Base-by-base conservation (phyloP, 2,113 vertebrate genomes). In the Oncorhynchus gorbuscha region DNA sequence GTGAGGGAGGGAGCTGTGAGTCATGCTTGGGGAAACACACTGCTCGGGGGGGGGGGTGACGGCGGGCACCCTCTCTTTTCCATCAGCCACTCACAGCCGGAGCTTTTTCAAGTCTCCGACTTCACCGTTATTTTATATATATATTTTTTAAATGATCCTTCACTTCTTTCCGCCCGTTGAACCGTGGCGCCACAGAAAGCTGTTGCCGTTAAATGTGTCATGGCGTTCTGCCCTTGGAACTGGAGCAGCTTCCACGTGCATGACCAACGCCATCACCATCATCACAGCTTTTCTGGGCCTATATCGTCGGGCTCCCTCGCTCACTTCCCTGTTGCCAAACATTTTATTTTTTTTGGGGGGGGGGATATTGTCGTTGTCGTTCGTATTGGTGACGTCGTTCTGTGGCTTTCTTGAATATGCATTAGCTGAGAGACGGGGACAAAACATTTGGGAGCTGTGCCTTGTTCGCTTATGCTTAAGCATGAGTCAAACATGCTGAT, bases 201-300 rank as follows among this genome's bases (percentile, higher is more conserved):
- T 58, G 39, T 32, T 22, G 39, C 69, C 70, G 22, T 55, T 73
- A 64, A 67, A 2, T 69, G 72, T 75, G 9, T 73, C 61, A 66
- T 59, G 58, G 24, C 65, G 14, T 16, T 70, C 69, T 39, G 4
- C 73, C 30, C 68, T 75, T 72, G 72, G 76, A 84, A 83, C 32
- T 84, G 62, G 86, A 81, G 73, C 79, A 81, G 70, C 69, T 86
- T 82, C 84, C 85, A 14, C 14, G 73, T 55, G 79, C 51, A 18
- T 55, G 51, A 55, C 51, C 51, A 18, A 55, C 14, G 16, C 13
- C 51, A 18, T 18, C 51, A 14, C 1, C 51, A 18, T 55, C 51
- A 55, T 18, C 13, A 18, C 51, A 1, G 3, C 12, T 55, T 55
- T 16, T 55, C 59, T 22, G 59, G 59, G 59, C 20, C 59, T 35